A percentile compares a stretch with the other conserved stretches of the same genome.
Evolutionary conservation across 1,140 invertebrate genomes (phyloP).

Genomic region (Aphelenchoides besseyi): DNA sequence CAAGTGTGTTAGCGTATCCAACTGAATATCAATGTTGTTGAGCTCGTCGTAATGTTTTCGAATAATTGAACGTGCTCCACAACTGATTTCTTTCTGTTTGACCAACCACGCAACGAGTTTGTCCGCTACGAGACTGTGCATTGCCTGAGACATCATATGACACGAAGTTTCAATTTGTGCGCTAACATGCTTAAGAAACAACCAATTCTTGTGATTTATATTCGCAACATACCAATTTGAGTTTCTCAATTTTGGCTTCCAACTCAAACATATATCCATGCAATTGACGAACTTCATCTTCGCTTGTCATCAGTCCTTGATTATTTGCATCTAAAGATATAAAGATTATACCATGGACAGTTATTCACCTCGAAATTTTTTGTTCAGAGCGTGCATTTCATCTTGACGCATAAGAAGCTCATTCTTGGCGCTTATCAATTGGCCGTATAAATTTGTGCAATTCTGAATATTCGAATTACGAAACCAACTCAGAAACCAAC

Average conservation of each 20-base stretch:
- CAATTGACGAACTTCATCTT: constrained; percentile 18
- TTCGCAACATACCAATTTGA: constrained; percentile 15
- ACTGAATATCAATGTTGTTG: constrained; percentile 30
- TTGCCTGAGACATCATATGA: constrained; percentile 18
- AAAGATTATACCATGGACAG: neutral
- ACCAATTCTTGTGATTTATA: neutral
- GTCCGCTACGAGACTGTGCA: constrained; percentile 30
- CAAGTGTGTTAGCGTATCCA: neutral
- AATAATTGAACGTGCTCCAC: constrained; percentile 20
- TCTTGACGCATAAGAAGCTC: constrained; percentile 10
- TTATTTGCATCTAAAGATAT: neutral
- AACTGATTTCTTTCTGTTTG: constrained; percentile 26
- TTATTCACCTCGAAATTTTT: constrained; percentile 26
- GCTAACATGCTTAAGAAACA: constrained; percentile 18
- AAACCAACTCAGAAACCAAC: neutral
- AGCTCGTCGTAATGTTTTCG: constrained; percentile 27
- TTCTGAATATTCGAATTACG: constrained; percentile 17
- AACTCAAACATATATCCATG: constrained; percentile 22
- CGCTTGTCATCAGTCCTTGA: constrained; percentile 19
- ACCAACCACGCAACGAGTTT: constrained; percentile 31
- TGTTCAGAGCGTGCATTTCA: constrained; percentile 19
- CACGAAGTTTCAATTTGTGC: constrained; percentile 28
- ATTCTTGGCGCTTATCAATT: constrained; percentile 6
- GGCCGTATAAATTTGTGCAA: constrained; percentile 26
- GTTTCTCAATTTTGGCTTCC: constrained; percentile 25